A percentile compares a stretch with the other conserved stretches of the same genome.
Evolutionary conservation across 2,797 vertebrate genomes (phyloP).

Genomic region (Simalia tracyae): DNA sequence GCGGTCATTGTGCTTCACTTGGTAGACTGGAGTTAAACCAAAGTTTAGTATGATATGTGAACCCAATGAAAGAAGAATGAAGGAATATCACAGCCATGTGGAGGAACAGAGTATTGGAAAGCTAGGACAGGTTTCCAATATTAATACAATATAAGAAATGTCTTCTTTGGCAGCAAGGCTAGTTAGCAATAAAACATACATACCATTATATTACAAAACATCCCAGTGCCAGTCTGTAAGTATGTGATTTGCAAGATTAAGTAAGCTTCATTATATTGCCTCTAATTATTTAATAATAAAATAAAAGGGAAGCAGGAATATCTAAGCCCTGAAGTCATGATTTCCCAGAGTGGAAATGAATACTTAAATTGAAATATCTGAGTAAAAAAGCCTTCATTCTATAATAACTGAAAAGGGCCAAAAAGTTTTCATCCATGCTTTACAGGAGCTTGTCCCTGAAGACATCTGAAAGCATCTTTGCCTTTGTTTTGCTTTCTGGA

Average conservation of each 20-base stretch:
- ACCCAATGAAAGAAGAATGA: too few relatives aligned
- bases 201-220: neutral
- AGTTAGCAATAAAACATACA: neutral
- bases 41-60: too few relatives aligned
- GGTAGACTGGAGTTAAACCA: too few relatives aligned
- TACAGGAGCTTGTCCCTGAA: neutral
- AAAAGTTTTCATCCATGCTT: neutral
- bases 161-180: neutral
- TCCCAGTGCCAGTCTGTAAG: neutral
- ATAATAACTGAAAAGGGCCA: neutral
- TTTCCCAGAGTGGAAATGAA: neutral
- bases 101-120: too few relatives aligned
- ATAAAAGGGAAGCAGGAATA: neutral
- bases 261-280: neutral
- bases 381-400: neutral
- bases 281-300: neutral
- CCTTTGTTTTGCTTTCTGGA: neutral
- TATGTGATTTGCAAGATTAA: neutral
- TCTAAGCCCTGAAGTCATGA: neutral
- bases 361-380: neutral
- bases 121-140: too few relatives aligned
- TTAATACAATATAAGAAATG: neutral
- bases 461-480: neutral
- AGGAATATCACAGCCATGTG: too few relatives aligned
- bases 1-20: too few relatives aligned